phyloP scores from a whole-genome alignment of 2,113 vertebrate genomes.

The Rhizomys pruinosus region DNA sequence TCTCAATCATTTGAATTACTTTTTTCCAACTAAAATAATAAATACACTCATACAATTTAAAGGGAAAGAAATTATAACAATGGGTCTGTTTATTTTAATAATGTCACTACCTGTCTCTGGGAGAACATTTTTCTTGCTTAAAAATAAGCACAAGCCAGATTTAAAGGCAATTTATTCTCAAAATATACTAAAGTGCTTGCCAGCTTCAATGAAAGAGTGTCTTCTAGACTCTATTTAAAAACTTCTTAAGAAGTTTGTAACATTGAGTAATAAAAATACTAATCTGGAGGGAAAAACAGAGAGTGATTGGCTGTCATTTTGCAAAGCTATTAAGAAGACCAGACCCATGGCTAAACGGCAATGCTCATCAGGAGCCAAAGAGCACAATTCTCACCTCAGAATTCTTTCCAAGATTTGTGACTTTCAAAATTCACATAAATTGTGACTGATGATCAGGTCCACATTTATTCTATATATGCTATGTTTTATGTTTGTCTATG shows the following conservation, averaged over 20 bases:
- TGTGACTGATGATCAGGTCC: background rate
- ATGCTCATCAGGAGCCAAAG: background rate
- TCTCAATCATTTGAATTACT: background rate
- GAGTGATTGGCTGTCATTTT: conserved; percentile 32
- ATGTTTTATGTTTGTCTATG: background rate
- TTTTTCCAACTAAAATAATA: background rate
- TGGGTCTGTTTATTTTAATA: conserved; percentile 46
- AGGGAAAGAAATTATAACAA: conserved; percentile 30
- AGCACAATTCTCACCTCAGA: conserved; percentile 23
- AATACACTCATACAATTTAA: background rate
- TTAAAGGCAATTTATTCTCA: conserved; percentile 62
- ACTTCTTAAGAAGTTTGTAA: background rate
- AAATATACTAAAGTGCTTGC: conserved; percentile 42
- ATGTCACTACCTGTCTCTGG: background rate
- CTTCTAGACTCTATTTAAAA: conserved; percentile 31
- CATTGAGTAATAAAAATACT: conserved; percentile 48
- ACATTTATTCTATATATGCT: background rate
- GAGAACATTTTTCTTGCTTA: conserved; percentile 32
- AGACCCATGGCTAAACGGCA: conserved; percentile 10
- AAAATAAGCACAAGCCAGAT: conserved; percentile 34
- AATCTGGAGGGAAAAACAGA: conserved; percentile 32
- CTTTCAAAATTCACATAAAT: conserved; percentile 54
- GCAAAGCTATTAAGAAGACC: conserved; percentile 11
- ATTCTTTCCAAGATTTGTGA: conserved; percentile 38
- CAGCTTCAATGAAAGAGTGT: background rate